phyloP scores from a whole-genome alignment of 2,113 vertebrate species.

The Gasterosteus nipponicus region DNA sequence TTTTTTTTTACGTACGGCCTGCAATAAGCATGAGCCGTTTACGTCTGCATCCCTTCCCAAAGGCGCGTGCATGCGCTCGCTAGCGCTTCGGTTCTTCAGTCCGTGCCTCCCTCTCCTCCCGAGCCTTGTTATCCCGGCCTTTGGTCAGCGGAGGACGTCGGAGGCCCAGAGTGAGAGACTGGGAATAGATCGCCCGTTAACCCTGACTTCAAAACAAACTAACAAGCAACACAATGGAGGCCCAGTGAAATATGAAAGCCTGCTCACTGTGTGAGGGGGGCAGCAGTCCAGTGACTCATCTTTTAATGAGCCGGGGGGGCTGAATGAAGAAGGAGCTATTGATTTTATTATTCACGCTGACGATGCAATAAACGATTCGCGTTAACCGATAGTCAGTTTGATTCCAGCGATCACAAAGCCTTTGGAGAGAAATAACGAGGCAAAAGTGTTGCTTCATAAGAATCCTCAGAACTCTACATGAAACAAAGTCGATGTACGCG shows the following conservation, averaged over 20 bases:
- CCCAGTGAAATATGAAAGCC: constrained; percentile 24
- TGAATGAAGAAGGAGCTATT: constrained; percentile 11
- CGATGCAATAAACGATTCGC: constrained; percentile 22
- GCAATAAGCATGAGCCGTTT: no score
- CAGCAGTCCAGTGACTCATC: constrained; percentile 10
- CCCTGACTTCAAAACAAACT: constrained; percentile 62
- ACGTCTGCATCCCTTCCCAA: neutral
- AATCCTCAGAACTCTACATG: no score
- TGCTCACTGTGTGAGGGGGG: neutral
- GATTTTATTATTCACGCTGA: constrained; percentile 11
- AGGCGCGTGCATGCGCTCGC: no score
- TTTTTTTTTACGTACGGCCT: neutral
- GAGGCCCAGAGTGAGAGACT: constrained; percentile 40
- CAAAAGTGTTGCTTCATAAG: neutral
- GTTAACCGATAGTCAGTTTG: constrained; percentile 7
- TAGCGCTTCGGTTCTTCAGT: neutral
- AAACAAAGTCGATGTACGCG: neutral
- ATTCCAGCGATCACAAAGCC: neutral
- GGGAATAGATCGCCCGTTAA: constrained; percentile 47
- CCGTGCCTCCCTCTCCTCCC: constrained; percentile 47
- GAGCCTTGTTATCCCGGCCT: constrained; percentile 66
- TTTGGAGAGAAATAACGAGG: neutral
- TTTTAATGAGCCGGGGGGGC: constrained; percentile 38
- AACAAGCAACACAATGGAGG: constrained; percentile 52
- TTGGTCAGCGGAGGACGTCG: constrained; percentile 66